These are phyloP conservation scores for Mus caroli DNA, from an alignment of 2,797 vertebrate genomes.

Conservation along the genomic window DNA sequence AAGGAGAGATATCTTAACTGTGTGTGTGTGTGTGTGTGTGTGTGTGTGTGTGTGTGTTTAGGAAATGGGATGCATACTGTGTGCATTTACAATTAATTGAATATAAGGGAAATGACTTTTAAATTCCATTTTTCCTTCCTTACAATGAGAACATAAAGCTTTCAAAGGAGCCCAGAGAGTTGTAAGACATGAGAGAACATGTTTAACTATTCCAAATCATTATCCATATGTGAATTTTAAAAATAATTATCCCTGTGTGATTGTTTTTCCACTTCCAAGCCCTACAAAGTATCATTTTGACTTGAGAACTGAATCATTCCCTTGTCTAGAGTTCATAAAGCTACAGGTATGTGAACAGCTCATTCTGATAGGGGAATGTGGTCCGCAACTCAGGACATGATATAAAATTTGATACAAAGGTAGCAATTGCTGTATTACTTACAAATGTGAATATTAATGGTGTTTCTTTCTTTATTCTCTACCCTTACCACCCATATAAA, in stretches of 20 bases:
- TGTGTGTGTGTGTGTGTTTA: background rate
- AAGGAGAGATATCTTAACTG: background rate
- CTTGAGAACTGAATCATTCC: slow-evolving; percentile 42
- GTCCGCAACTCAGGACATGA: slow-evolving; percentile 58
- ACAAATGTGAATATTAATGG: slow-evolving; percentile 51
- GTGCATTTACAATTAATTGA: slow-evolving; percentile 69
- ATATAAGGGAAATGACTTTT: slow-evolving; percentile 68
- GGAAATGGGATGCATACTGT: slow-evolving; percentile 66
- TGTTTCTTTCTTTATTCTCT: slow-evolving; percentile 41
- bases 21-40: background rate
- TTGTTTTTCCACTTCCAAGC: slow-evolving; percentile 69
- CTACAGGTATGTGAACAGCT: slow-evolving; percentile 28
- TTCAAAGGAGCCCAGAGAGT: slow-evolving; percentile 67
- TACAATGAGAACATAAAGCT: slow-evolving; percentile 65
- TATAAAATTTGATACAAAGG: slow-evolving; percentile 70
- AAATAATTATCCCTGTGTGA: slow-evolving; percentile 67
- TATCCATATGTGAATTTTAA: slow-evolving; percentile 77
- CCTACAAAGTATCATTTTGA: slow-evolving; percentile 52
- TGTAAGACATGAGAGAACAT: slow-evolving; percentile 64
- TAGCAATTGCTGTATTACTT: slow-evolving; percentile 55
- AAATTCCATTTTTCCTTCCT: slow-evolving; percentile 57
- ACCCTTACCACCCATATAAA: background rate
- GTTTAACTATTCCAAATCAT: slow-evolving; percentile 71
- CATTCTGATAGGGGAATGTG: slow-evolving; percentile 59
- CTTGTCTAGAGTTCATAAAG: slow-evolving; percentile 59